phyloP scores from a whole-genome alignment of 2,113 vertebrate species.

The Agelaius phoeniceus region DNA sequence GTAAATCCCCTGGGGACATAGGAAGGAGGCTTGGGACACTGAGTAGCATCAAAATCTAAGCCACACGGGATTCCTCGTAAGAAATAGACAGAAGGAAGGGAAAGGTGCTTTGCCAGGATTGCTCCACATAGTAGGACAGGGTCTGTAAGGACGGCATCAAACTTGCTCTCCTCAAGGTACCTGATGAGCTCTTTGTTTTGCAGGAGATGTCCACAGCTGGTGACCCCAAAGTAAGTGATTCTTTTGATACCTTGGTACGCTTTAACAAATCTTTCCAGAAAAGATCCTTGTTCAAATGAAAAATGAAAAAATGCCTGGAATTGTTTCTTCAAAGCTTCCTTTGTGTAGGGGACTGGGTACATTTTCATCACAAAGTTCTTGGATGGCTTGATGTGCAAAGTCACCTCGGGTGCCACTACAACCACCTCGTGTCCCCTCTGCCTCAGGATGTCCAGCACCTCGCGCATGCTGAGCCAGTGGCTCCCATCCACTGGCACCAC shows the following conservation, averaged over 20 bases:
- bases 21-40: background rate
- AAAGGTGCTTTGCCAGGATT: background rate
- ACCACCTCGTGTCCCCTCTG: constrained; percentile 79
- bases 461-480: constrained; percentile 81
- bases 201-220: background rate
- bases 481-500: constrained; percentile 85
- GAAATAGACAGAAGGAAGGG: background rate
- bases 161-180: background rate
- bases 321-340: background rate
- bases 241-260: background rate
- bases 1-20: constrained; percentile 71
- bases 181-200: background rate
- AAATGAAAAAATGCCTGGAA: background rate
- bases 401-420: constrained; percentile 75
- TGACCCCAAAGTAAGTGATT: background rate
- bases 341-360: constrained; percentile 70
- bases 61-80: background rate
- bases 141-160: background rate
- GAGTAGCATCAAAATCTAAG: background rate
- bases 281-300: constrained; percentile 18
- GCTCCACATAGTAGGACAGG: constrained; percentile 68
- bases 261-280: background rate
- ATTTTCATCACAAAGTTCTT: constrained; percentile 66
- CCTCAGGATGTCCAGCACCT: constrained; percentile 66
- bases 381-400: constrained; percentile 61